These are phyloP conservation scores for Hylomyscus alleni DNA, from an alignment of 2,797 vertebrate species.

Conservation along the genomic window DNA sequence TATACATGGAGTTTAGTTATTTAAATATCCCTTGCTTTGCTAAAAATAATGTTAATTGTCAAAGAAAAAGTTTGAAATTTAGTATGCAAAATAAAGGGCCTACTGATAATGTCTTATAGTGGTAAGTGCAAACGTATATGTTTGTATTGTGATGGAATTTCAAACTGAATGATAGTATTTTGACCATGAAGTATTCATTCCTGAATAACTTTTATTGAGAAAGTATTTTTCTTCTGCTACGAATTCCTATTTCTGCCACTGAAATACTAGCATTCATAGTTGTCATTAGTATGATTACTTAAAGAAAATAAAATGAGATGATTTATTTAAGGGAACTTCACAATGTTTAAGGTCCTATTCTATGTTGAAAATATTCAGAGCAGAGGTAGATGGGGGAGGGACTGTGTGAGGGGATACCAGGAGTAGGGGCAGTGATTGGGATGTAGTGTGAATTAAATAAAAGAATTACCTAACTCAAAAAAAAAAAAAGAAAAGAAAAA, in stretches of 20 bases:
- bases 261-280: background rate
- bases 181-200: conserved; percentile 49
- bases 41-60: conserved; percentile 29
- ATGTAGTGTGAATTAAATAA: too few relatives aligned
- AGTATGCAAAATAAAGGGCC: background rate
- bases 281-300: conserved; percentile 51
- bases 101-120: background rate
- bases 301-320: conserved; percentile 8
- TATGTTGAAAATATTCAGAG: conserved; percentile 23
- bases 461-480: too few relatives aligned
- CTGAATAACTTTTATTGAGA: background rate
- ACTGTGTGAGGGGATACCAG: too few relatives aligned
- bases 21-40: background rate
- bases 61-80: conserved; percentile 61
- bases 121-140: background rate
- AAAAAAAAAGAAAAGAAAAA: background rate
- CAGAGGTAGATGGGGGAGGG: too few relatives aligned
- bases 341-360: background rate
- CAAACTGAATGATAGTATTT: conserved; percentile 68
- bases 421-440: too few relatives aligned
- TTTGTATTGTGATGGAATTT: conserved; percentile 41
- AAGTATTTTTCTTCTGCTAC: conserved; percentile 32
- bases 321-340: conserved; percentile 2
- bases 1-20: conserved; percentile 31
- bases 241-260: background rate